Evolutionary conservation across 2,888 invertebrate species (phyloP).

Genomic region (Ormyrus rosae): DNA sequence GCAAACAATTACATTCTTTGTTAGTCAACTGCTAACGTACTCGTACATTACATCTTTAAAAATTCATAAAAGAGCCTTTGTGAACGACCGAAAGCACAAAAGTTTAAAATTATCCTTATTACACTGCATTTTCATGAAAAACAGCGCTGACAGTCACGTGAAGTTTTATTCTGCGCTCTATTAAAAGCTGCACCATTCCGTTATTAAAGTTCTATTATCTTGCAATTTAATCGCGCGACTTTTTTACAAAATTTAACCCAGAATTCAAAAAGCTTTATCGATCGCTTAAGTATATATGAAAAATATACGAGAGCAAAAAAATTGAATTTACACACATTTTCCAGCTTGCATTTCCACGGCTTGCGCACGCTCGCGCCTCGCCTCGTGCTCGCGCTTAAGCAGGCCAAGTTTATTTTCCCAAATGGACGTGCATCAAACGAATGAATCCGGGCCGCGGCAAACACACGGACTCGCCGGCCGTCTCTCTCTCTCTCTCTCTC

Average conservation of each 20-base stretch:
- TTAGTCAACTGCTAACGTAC: slow-evolving; percentile 18
- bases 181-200: no score
- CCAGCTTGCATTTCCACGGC: not conserved
- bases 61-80: slow-evolving; percentile 27
- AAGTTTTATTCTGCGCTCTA: not conserved
- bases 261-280: no score
- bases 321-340: no score
- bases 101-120: not conserved
- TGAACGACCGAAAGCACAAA: not conserved
- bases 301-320: no score
- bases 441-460: slow-evolving; percentile 39
- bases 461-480: not conserved
- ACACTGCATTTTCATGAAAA: not conserved
- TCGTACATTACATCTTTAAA: slow-evolving; percentile 26
- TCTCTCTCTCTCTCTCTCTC: no score
- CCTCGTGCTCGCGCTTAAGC: slow-evolving; percentile 28
- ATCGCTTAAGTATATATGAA: no score
- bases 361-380: slow-evolving; percentile 4
- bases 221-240: no score
- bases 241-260: no score
- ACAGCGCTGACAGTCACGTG: not conserved
- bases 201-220: no score
- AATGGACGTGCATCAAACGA: slow-evolving; percentile 43
- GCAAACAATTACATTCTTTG: slow-evolving; percentile 53
- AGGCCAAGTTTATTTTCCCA: slow-evolving; percentile 51